Percentiles rank a stretch among this genome's conserved stretches.
Evolutionary conservation across 2,888 invertebrate genomes (phyloP).

Genomic region (Macrosoma leucophasiata): DNA sequence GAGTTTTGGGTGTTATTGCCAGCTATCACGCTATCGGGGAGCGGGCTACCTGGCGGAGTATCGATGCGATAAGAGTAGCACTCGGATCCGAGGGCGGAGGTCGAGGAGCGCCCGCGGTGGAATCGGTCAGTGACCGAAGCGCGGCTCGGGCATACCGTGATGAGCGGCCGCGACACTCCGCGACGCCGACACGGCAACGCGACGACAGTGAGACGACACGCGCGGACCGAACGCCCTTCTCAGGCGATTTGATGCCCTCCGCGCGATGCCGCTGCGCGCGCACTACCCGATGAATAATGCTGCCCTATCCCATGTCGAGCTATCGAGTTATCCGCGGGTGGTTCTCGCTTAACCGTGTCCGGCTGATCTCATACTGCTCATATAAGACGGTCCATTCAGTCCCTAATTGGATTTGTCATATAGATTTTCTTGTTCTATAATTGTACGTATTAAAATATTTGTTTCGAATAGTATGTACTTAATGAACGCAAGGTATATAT

Average conservation of each 20-base stretch:
- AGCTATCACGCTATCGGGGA: slow-evolving; percentile 57
- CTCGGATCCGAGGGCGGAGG: slow-evolving; percentile 31
- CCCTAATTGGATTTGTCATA: too few relatives aligned
- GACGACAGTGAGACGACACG: slow-evolving; percentile 43
- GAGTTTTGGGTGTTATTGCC: slow-evolving; percentile 53
- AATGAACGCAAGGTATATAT: too few relatives aligned
- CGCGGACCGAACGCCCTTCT: slow-evolving; percentile 67
- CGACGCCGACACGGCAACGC: slow-evolving; percentile 44
- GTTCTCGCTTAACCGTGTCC: slow-evolving; percentile 56
- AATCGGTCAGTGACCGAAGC: slow-evolving; percentile 65
- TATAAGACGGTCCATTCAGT: too few relatives aligned
- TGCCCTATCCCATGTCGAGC: slow-evolving; percentile 66
- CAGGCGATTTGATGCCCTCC: slow-evolving; percentile 71
- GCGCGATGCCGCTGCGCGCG: slow-evolving; percentile 70
- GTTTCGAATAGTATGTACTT: too few relatives aligned
- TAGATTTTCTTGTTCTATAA: too few relatives aligned
- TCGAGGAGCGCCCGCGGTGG: slow-evolving; percentile 28
- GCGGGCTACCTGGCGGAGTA: slow-evolving; percentile 50
- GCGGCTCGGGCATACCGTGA: slow-evolving; percentile 39
- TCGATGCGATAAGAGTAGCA: slow-evolving; percentile 28
- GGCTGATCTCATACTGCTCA: too few relatives aligned
- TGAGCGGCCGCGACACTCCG: too few relatives aligned
- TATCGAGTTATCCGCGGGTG: slow-evolving; percentile 65
- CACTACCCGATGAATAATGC: slow-evolving; percentile 62
- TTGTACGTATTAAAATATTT: too few relatives aligned